Evolutionary conservation across 2,797 vertebrate genomes (phyloP).

Genomic region (Crypturellus tataupa): DNA sequence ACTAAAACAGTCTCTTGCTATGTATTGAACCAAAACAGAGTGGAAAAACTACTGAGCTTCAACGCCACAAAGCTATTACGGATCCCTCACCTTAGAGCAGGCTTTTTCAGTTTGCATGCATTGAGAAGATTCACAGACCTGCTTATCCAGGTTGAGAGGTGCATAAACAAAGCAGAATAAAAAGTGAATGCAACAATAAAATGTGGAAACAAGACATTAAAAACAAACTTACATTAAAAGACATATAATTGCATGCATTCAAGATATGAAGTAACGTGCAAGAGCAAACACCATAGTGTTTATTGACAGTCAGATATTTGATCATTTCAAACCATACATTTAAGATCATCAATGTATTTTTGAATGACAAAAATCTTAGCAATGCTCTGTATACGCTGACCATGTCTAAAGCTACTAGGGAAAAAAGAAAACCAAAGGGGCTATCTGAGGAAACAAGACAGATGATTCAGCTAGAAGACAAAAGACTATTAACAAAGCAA

Average conservation of each 20-base stretch:
- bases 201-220: conserved; percentile 63
- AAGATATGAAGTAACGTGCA: conserved; percentile 41
- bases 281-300: conserved; percentile 49
- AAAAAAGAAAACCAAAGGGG: conserved; percentile 35
- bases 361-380: conserved; percentile 52
- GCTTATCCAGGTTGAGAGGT: conserved; percentile 73
- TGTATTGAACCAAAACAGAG: neutral
- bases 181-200: conserved; percentile 55
- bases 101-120: conserved; percentile 74
- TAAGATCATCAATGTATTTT: conserved; percentile 65
- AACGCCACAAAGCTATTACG: conserved; percentile 32
- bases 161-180: conserved; percentile 73
- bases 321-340: conserved; percentile 69
- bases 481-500: conserved; percentile 6
- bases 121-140: conserved; percentile 78
- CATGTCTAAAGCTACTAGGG: neutral
- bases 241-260: conserved; percentile 51
- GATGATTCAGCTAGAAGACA: conserved; percentile 55
- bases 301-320: neutral
- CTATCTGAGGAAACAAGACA: conserved; percentile 30
- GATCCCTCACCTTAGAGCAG: conserved; percentile 69
- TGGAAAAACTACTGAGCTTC: conserved; percentile 6
- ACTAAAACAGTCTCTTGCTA: neutral
- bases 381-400: neutral
- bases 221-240: conserved; percentile 52